phyloP scores from a whole-genome alignment of 2,888 invertebrate species.

The Dicranocentrus wangi region DNA sequence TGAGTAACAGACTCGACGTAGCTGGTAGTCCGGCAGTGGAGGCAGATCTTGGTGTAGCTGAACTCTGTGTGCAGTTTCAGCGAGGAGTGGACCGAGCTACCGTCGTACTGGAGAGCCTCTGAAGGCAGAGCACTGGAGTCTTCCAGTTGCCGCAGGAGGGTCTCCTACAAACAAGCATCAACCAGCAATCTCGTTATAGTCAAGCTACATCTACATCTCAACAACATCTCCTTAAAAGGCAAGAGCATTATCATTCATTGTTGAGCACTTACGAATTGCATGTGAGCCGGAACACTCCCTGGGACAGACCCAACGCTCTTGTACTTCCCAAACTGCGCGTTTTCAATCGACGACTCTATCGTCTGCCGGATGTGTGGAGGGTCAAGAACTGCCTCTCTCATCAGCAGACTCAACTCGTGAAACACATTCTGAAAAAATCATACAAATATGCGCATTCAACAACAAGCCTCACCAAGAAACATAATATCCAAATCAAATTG shows the following conservation, averaged over 20 bases:
- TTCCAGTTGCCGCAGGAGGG: constrained; percentile 56
- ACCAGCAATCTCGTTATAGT: not conserved
- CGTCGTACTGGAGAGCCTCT: constrained; percentile 9
- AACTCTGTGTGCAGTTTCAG: constrained; percentile 65
- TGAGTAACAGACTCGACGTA: constrained; percentile 69
- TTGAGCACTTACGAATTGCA: constrained; percentile 54
- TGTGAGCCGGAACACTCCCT: constrained; percentile 46
- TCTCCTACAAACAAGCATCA: constrained; percentile 42
- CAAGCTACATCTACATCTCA: no score
- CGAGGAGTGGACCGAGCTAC: constrained; percentile 25
- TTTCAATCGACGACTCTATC: constrained; percentile 60
- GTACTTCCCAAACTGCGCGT: constrained; percentile 55
- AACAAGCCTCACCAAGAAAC: no score
- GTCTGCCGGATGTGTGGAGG: constrained; percentile 67
- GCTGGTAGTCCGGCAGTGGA: constrained; percentile 70
- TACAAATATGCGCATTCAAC: constrained; percentile 1
- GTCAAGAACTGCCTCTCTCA: constrained; percentile 68
- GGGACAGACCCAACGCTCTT: constrained; percentile 48
- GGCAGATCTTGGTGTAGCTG: constrained; percentile 71
- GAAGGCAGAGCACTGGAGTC: constrained; percentile 39
- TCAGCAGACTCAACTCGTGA: constrained; percentile 67
- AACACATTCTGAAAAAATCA: constrained; percentile 64
- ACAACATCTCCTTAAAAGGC: no score
- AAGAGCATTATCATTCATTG: no score
- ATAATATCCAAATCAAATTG: no score